These are phyloP conservation scores for Drosophila repleta DNA, from an alignment of 1,140 invertebrate species.

Conservation along the genomic window DNA sequence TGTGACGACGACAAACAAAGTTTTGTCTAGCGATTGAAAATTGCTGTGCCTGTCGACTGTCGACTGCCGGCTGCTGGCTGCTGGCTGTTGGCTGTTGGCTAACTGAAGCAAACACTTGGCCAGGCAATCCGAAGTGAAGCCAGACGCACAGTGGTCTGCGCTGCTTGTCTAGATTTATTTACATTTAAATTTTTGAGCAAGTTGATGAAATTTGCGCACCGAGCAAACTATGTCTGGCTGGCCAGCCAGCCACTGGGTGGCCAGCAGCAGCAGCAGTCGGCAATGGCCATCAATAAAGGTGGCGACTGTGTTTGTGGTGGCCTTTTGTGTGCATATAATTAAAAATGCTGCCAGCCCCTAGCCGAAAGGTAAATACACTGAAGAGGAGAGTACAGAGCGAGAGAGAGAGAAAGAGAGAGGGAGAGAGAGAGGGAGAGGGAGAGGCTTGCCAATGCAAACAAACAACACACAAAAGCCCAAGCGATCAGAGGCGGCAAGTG, in stretches of 20 bases:
- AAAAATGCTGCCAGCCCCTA: conserved; percentile 73
- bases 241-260: conserved; percentile 2
- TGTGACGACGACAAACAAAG: conserved; percentile 65
- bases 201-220: conserved; percentile 75
- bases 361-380: conserved; percentile 67
- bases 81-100: no score
- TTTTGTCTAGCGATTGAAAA: conserved; percentile 80
- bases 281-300: conserved; percentile 74
- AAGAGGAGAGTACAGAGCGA: not conserved
- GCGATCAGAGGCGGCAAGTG: conserved; percentile 39
- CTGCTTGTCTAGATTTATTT: conserved; percentile 73
- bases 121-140: not conserved
- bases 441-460: conserved; percentile 27
- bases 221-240: conserved; percentile 67
- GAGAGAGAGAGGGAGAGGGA: no score
- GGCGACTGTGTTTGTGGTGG: conserved; percentile 78
- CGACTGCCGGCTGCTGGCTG: conserved; percentile 63
- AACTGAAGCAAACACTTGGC: conserved; percentile 70
- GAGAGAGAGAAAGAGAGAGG: no score
- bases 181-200: conserved; percentile 82
- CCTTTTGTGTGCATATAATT: conserved; percentile 82
- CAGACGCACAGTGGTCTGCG: conserved; percentile 22
- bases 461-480: conserved; percentile 63
- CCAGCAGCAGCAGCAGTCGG: conserved; percentile 19
- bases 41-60: conserved; percentile 69